Percentiles rank a stretch among this genome's conserved stretches.
These are phyloP conservation scores for Varanus komodoensis DNA, from an alignment of 2,113 vertebrate genomes.

Conservation along the genomic window DNA sequence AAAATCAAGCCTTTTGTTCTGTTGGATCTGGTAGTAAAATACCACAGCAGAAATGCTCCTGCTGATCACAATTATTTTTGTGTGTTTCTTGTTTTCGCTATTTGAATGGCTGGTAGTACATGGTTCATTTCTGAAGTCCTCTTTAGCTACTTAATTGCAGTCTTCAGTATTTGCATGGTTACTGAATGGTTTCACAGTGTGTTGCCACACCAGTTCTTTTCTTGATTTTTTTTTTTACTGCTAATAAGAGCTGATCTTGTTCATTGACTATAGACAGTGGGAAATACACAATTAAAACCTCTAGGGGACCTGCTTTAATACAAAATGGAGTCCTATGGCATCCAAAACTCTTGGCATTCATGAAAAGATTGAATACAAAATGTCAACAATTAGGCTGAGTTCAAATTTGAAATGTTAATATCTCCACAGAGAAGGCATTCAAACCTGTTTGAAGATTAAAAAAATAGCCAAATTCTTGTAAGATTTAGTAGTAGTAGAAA, in stretches of 20 bases:
- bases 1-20: constrained; percentile 49
- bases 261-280: constrained; percentile 56
- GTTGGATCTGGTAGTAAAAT: constrained; percentile 42
- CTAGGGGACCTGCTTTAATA: constrained; percentile 63
- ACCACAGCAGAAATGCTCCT: not conserved
- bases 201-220: constrained; percentile 63
- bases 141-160: constrained; percentile 59
- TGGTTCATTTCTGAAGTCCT: constrained; percentile 32
- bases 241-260: constrained; percentile 65
- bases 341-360: constrained; percentile 40
- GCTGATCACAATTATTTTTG: not conserved
- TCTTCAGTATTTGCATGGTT: constrained; percentile 49
- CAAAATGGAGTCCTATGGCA: constrained; percentile 41
- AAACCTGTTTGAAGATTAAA: constrained; percentile 16
- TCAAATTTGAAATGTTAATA: constrained; percentile 38
- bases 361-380: constrained; percentile 50
- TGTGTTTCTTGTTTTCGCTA: constrained; percentile 25
- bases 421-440: constrained; percentile 20
- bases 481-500: not conserved
- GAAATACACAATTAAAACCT: constrained; percentile 60
- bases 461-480: not conserved
- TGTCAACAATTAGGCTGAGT: constrained; percentile 37
- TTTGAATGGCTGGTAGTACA: constrained; percentile 29
- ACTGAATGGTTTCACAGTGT: constrained; percentile 59
- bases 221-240: constrained; percentile 69